Evolutionary conservation across 2,113 vertebrate genomes (phyloP).

Genomic region (Sceloporus undulatus): DNA sequence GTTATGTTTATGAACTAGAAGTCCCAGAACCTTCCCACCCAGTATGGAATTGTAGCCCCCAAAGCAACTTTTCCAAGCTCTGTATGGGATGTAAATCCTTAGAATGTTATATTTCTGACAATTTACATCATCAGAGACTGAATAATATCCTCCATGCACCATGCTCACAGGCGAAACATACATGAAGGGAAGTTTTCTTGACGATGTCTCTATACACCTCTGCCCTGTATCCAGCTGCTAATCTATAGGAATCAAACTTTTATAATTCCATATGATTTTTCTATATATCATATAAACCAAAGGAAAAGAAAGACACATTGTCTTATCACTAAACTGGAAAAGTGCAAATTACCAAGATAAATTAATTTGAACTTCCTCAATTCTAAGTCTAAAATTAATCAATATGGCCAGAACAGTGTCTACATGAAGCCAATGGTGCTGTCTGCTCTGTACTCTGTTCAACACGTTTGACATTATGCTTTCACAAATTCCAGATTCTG

Average conservation of each 20-base stretch:
- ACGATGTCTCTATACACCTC: neutral
- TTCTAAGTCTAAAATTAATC: neutral
- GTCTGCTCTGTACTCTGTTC: neutral
- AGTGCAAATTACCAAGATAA: neutral
- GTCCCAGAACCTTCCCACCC: too few relatives aligned
- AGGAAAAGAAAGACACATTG: too few relatives aligned
- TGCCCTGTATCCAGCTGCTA: neutral
- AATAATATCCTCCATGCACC: neutral
- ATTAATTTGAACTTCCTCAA: neutral
- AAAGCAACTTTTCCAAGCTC: too few relatives aligned
- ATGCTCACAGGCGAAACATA: neutral
- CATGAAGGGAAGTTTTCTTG: neutral
- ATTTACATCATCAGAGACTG: too few relatives aligned
- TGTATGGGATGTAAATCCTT: neutral
- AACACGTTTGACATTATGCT: neutral
- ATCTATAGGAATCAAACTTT: too few relatives aligned
- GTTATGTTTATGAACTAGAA: too few relatives aligned
- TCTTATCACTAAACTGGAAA: neutral
- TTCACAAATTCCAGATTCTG: neutral
- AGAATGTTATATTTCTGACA: neutral
- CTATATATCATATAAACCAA: too few relatives aligned
- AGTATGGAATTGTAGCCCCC: too few relatives aligned
- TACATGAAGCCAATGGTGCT: neutral
- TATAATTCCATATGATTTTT: too few relatives aligned
- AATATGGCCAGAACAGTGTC: neutral